These are phyloP conservation scores for Ophion ventricosus DNA, from an alignment of 2,888 invertebrate species.

Conservation along the genomic window DNA sequence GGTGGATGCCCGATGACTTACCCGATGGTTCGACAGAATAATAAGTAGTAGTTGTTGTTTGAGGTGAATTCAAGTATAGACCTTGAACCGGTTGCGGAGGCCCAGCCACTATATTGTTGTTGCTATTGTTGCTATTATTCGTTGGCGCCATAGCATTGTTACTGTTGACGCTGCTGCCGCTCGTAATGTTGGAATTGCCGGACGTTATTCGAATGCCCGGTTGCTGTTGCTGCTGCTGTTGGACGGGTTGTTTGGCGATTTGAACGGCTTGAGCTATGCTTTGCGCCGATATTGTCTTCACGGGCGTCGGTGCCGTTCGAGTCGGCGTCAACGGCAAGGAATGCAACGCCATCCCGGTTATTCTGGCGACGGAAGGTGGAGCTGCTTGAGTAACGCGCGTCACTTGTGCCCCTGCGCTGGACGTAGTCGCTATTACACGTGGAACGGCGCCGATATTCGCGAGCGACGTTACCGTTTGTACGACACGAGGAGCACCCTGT, in stretches of 20 bases:
- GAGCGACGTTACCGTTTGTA: conserved; percentile 80
- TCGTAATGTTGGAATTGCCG: conserved; percentile 54
- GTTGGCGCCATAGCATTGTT: conserved; percentile 53
- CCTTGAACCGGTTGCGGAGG: conserved; percentile 76
- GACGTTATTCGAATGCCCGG: conserved; percentile 67
- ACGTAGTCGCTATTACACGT: conserved; percentile 79
- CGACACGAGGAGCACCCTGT: conserved; percentile 76
- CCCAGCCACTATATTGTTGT: conserved; percentile 68
- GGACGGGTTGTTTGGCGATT: conserved; percentile 74
- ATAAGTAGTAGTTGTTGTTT: conserved; percentile 77
- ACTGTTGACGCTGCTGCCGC: conserved; percentile 52
- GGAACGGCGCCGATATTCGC: conserved; percentile 78
- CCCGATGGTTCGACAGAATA: conserved; percentile 80
- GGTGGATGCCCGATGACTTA: conserved; percentile 63
- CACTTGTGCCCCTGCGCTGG: conserved; percentile 75
- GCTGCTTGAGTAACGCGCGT: conserved; percentile 77
- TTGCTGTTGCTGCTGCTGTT: conserved; percentile 59
- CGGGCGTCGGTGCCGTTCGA: conserved; percentile 75
- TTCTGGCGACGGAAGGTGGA: conserved; percentile 79
- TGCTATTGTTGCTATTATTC: conserved; percentile 66
- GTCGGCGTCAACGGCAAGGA: conserved; percentile 78
- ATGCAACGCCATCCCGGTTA: conserved; percentile 80
- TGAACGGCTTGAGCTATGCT: conserved; percentile 78
- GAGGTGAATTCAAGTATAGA: conserved; percentile 78
- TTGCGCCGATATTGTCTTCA: conserved; percentile 76